phyloP scores from a whole-genome alignment of 2,113 vertebrate genomes.

The Camelus dromedarius region DNA sequence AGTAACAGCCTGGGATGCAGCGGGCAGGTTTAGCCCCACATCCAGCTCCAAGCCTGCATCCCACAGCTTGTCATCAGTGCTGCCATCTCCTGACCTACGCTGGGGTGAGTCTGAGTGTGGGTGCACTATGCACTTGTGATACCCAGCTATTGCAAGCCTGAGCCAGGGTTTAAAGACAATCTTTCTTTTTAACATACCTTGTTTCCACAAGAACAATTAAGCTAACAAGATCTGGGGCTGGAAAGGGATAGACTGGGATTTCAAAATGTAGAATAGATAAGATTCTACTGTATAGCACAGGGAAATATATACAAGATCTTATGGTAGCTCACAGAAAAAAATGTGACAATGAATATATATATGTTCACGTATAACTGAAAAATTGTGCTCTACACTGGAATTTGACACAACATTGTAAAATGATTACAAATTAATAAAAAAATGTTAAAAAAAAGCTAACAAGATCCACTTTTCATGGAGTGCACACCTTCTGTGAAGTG shows the following conservation, averaged over 20 bases:
- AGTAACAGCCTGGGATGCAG: neutral
- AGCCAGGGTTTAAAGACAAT: neutral
- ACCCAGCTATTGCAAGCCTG: neutral
- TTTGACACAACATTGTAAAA: no score
- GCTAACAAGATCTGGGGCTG: neutral
- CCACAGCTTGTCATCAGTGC: neutral
- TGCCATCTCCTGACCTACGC: neutral
- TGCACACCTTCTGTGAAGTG: neutral
- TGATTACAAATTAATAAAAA: no score
- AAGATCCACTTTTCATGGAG: neutral
- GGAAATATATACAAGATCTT: no score
- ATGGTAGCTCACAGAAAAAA: no score
- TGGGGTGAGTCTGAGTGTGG: neutral
- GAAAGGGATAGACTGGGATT: no score
- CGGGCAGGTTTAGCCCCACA: neutral
- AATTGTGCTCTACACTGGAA: no score
- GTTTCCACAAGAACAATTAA: slow-evolving; percentile 48
- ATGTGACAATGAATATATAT: no score
- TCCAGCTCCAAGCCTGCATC: neutral
- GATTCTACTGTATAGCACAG: no score
- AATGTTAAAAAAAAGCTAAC: neutral
- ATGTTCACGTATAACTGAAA: no score
- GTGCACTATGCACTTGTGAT: neutral
- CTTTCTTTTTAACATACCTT: neutral
- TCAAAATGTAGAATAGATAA: no score